Conservation (phyloP, 1,140 invertebrate genomes). For the Rhynchophorus ferrugineus region DNA sequence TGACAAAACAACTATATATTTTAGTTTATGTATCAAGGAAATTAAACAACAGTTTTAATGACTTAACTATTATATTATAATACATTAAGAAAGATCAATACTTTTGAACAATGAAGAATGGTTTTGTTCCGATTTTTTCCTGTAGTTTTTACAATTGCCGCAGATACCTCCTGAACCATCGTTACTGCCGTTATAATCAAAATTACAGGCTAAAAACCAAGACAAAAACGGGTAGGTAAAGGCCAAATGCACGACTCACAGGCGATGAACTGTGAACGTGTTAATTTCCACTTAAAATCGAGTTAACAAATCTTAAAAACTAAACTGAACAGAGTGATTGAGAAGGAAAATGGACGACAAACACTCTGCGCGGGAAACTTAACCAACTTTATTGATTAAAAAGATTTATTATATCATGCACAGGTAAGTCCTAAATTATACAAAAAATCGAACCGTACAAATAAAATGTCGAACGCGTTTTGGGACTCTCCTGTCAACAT, state of each 20-base stretch:
- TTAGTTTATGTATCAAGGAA: background rate
- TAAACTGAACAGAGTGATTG: background rate
- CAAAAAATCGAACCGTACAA: no score
- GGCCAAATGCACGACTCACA: no score
- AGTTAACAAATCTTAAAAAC: no score
- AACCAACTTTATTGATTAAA: background rate
- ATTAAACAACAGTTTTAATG: background rate
- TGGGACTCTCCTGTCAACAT: background rate
- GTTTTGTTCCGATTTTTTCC: background rate
- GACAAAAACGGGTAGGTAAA: background rate
- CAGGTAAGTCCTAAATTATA: background rate
- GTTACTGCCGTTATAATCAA: background rate
- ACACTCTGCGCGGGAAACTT: constrained; percentile 1
- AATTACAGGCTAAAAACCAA: background rate
- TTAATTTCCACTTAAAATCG: no score
- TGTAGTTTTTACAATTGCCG: background rate
- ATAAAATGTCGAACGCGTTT: background rate
- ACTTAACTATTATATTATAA: background rate
- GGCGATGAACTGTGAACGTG: no score
- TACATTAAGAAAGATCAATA: constrained; percentile 1
- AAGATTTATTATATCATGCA: background rate
- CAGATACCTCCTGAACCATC: background rate
- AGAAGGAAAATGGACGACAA: background rate
- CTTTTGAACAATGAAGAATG: background rate
- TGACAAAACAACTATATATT: no score